Evolutionary conservation across 2,797 vertebrate species (phyloP).

Genomic region (Leptoclinus maculatus): DNA sequence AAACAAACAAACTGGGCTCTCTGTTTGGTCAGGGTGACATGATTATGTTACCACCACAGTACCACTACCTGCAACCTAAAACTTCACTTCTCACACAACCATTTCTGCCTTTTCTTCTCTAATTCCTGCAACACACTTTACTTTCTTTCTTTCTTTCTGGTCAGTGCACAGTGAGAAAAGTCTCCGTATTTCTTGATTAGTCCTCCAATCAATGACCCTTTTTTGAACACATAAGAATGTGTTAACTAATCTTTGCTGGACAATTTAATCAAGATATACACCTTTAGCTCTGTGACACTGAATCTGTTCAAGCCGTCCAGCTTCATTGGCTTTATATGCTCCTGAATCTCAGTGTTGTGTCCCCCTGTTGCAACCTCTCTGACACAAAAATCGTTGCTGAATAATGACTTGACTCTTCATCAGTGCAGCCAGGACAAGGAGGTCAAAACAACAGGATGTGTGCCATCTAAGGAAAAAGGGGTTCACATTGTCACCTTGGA

Average conservation of each 20-base stretch:
- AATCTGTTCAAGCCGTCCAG: conserved; percentile 8
- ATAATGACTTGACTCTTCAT: conserved; percentile 45
- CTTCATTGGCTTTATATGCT: conserved; percentile 22
- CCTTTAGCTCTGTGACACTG: conserved; percentile 33
- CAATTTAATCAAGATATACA: neutral
- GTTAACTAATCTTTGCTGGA: neutral
- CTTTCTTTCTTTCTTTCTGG: neutral
- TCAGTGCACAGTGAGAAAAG: neutral
- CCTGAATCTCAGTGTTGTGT: conserved; percentile 1
- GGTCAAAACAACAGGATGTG: conserved; percentile 34
- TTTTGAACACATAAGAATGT: neutral
- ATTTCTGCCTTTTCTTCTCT: neutral
- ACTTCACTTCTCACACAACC: neutral
- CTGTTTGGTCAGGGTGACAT: conserved; percentile 17
- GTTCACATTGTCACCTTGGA: conserved; percentile 23
- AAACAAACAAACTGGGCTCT: neutral
- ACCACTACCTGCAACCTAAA: neutral
- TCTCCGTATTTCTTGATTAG: neutral
- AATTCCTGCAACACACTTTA: neutral
- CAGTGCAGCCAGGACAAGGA: conserved; percentile 25
- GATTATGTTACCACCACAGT: conserved; percentile 5
- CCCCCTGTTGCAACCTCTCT: conserved; percentile 11
- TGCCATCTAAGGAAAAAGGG: conserved; percentile 6
- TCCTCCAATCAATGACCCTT: neutral
- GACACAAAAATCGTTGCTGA: conserved; percentile 43